Evolutionary conservation across 2,797 vertebrate genomes (phyloP), one percentile per base, ranked within the genome.

Genomic region (Trachurus trachurus): DNA sequence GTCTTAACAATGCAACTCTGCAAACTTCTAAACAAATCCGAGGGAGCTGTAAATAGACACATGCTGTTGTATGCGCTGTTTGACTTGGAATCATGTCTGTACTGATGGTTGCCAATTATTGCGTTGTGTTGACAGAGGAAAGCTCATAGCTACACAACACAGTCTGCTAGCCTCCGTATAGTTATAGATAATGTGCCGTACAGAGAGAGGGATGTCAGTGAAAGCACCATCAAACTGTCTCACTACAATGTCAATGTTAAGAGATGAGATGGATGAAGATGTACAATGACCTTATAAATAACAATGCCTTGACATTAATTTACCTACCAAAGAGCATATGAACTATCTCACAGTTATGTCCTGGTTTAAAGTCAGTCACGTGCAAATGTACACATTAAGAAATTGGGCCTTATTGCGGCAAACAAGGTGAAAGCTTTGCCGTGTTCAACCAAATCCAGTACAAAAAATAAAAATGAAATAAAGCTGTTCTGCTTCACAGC

Each of bases 41-140:
- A 19, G 26, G 37, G n/a, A 84, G 59, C 66, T 60, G 50, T 58
- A 62, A 79, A 73, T 16, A 17, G 52, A 39, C 17, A 66, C 19
- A 29, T 13, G 29, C 0, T 34, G 6, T 6, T 5, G 31, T 34
- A 58, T 34, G 57, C 19, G 42, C 59, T 66, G 70, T 77, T 70
- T 83, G 62, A 54, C 59, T 68, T 47, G 69, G 47, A 65, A 60
- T 54, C 39, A 75, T 85, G 77, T 88, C 85, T 84, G 66, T 71
- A 40, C 63, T 42, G 16, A 50, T 3, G 39, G 31, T 68, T 71
- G 53, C 70, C 77, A 85, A 83, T 87, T 90, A 88, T 87, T 64
- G 17, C 52, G 26, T 39, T 59, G 71, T 68, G 64, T 73, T 81
- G 54, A 82, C 67, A 76, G 45, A 54, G 21, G 42, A 66, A 68